These are phyloP conservation scores for Chaenogobius annularis DNA, from an alignment of 2,113 vertebrate species.

Conservation along the genomic window DNA sequence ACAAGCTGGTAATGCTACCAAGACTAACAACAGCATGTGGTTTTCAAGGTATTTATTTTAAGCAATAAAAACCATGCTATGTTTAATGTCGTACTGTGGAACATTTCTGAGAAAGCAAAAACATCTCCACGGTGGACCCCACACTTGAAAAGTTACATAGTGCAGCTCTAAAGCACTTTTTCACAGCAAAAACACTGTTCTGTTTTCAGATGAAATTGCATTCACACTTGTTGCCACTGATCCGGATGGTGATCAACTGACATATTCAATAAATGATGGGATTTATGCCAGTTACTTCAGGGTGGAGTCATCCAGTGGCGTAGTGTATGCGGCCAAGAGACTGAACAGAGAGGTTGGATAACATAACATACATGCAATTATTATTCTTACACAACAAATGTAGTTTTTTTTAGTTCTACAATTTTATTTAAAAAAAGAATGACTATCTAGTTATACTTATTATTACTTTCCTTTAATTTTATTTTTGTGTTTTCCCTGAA, in stretches of 20 bases:
- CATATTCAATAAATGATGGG: conserved; percentile 57
- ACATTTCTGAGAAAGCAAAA: background rate
- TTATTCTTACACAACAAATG: no score
- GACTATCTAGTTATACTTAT: no score
- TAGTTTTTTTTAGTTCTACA: no score
- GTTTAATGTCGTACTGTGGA: background rate
- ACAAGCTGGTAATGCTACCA: no score
- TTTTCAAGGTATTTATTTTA: background rate
- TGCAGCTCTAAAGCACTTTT: background rate
- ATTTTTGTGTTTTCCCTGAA: no score
- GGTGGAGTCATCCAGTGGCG: background rate
- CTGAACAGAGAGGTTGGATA: conserved; percentile 81
- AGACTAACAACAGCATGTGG: no score
- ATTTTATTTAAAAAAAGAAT: no score
- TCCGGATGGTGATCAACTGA: conserved; percentile 17
- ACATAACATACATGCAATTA: background rate
- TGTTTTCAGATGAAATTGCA: conserved; percentile 37
- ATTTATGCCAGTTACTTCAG: conserved; percentile 40
- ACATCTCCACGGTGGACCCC: background rate
- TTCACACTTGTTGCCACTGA: conserved; percentile 75
- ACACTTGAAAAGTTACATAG: background rate
- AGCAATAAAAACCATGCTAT: background rate
- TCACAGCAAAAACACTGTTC: background rate
- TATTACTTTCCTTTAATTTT: no score
- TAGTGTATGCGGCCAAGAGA: background rate